phyloP scores from a whole-genome alignment of 1,140 invertebrate genomes.

The Pantala flavescens region DNA sequence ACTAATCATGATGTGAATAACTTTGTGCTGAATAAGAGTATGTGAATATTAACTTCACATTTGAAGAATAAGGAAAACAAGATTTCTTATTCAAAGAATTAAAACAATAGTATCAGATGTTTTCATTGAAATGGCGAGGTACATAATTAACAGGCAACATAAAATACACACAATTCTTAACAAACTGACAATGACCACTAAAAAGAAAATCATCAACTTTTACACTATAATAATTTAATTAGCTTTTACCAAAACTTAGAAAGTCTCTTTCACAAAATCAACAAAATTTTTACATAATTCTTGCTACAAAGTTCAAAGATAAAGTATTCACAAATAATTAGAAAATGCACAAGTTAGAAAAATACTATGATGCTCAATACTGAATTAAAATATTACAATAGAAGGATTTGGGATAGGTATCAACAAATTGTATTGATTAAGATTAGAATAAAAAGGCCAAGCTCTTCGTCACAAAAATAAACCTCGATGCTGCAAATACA shows the following conservation, averaged over 20 bases:
- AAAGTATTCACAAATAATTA: not conserved
- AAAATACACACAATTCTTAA: not conserved
- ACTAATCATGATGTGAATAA: too few species aligned
- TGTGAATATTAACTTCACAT: too few species aligned
- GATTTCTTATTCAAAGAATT: not conserved
- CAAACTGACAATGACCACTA: not conserved
- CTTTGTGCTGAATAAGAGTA: too few species aligned
- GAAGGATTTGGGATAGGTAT: not conserved
- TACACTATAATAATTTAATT: not conserved
- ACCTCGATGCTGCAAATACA: not conserved
- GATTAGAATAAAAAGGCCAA: not conserved
- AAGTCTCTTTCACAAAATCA: not conserved
- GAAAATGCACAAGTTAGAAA: not conserved
- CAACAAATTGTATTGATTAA: not conserved
- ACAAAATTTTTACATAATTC: not conserved
- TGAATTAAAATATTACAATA: not conserved
- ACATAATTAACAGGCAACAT: constrained; percentile 7
- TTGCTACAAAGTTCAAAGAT: not conserved
- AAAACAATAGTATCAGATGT: not conserved
- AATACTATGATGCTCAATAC: not conserved
- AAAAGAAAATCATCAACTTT: not conserved
- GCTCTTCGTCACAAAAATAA: not conserved
- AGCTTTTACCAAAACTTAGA: not conserved
- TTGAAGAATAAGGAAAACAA: too few species aligned
- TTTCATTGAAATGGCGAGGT: constrained; percentile 5